Conservation (phyloP, 2,888 invertebrate species). For the Glaucopsyche alexis region DNA sequence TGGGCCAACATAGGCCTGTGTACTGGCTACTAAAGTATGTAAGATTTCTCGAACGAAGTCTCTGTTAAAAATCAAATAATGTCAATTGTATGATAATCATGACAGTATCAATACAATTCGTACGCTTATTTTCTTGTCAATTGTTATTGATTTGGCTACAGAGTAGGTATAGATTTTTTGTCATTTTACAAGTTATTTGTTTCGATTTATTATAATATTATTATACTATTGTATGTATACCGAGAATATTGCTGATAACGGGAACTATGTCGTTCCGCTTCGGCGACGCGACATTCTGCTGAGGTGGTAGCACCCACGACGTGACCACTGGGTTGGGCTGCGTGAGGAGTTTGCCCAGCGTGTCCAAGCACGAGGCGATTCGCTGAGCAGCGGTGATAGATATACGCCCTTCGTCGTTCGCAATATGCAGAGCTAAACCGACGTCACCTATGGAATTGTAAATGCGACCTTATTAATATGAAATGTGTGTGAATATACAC, state of each 20-base stretch:
- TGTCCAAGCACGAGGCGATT: slow-evolving; percentile 93
- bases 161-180: too few relatives aligned
- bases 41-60: too few relatives aligned
- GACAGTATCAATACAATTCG: too few relatives aligned
- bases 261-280: slow-evolving; percentile 83
- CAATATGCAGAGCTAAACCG: slow-evolving; percentile 94
- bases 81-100: too few relatives aligned
- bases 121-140: too few relatives aligned
- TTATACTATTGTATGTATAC: slow-evolving; percentile 51
- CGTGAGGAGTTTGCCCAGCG: slow-evolving; percentile 94
- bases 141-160: too few relatives aligned
- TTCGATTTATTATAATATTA: too few relatives aligned
- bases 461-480: background rate
- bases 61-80: too few relatives aligned
- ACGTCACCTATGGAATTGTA: slow-evolving; percentile 84
- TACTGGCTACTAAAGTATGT: too few relatives aligned
- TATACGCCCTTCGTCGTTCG: slow-evolving; percentile 93
- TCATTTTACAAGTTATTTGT: too few relatives aligned
- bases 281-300: slow-evolving; percentile 80
- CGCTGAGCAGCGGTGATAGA: slow-evolving; percentile 98
- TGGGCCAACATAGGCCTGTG: too few relatives aligned
- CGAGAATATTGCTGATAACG: slow-evolving; percentile 93
- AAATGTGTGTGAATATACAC: too few relatives aligned
- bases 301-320: slow-evolving; percentile 91
- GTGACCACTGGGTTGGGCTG: slow-evolving; percentile 91